phyloP scores from a whole-genome alignment of 2,888 invertebrate species.

The Archaeoteleia sp. region DNA sequence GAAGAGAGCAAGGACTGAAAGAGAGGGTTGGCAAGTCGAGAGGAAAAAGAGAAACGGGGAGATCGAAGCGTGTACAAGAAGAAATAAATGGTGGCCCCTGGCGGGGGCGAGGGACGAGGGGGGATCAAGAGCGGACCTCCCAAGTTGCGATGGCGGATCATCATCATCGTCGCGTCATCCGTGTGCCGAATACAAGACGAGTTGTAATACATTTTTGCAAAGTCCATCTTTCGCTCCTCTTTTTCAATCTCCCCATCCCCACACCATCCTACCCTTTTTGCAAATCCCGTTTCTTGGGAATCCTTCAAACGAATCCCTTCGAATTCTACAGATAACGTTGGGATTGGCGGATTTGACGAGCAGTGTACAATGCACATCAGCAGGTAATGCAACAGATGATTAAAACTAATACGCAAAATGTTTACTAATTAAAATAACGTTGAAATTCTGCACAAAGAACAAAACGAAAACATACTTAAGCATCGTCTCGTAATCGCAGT shows the following conservation, averaged over 20 bases:
- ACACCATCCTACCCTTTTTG: slow-evolving; percentile 2
- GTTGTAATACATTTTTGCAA: slow-evolving; percentile 59
- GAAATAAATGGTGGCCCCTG: slow-evolving; percentile 66
- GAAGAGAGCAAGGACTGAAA: slow-evolving; percentile 52
- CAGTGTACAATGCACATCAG: neutral
- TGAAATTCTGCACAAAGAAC: too few species aligned
- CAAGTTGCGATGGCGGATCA: slow-evolving; percentile 75
- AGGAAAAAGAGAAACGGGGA: slow-evolving; percentile 45
- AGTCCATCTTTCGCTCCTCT: slow-evolving; percentile 50
- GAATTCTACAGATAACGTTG: neutral
- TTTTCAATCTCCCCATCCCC: neutral
- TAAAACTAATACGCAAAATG: too few species aligned
- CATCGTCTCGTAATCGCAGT: too few species aligned
- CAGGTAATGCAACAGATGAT: neutral
- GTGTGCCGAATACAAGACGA: slow-evolving; percentile 68
- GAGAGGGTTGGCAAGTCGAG: slow-evolving; percentile 52
- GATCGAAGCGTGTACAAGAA: slow-evolving; percentile 67
- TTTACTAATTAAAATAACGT: too few species aligned
- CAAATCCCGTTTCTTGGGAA: slow-evolving; percentile 9
- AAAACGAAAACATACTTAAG: too few species aligned
- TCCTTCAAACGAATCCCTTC: neutral
- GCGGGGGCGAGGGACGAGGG: slow-evolving; percentile 60
- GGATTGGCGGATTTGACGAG: neutral
- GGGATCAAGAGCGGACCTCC: slow-evolving; percentile 75
- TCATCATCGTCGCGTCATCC: slow-evolving; percentile 74